Conservation (phyloP, 2,797 vertebrate species). For the Aplochiton taeniatus region DNA sequence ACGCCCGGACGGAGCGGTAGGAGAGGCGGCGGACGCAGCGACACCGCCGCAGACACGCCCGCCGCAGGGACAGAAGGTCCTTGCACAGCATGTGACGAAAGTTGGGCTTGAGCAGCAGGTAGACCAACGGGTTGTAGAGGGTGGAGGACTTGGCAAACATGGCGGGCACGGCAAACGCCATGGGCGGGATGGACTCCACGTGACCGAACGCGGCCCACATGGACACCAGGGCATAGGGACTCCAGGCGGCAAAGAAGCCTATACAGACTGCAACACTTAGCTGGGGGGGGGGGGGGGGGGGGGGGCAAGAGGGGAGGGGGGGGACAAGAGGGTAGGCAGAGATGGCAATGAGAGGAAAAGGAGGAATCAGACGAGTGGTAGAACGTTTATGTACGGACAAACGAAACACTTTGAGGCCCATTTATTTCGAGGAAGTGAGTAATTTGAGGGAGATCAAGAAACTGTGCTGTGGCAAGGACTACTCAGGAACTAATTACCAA, state of each 20-base stretch:
- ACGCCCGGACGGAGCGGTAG: conserved; percentile 26
- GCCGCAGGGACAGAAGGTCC: conserved; percentile 46
- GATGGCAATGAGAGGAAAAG: not conserved
- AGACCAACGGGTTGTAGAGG: conserved; percentile 66
- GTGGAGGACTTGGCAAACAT: conserved; percentile 72
- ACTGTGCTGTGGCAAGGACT: no score
- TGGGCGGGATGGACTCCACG: conserved; percentile 57
- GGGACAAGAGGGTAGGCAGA: conserved; percentile 16
- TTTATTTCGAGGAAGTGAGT: no score
- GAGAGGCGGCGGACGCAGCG: conserved; percentile 23
- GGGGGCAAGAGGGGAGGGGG: not conserved
- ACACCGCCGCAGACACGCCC: conserved; percentile 36
- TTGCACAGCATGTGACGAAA: conserved; percentile 54
- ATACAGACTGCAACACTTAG: conserved; percentile 67
- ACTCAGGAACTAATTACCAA: no score
- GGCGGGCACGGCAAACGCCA: conserved; percentile 68
- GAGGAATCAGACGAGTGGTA: not conserved
- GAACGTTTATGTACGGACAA: not conserved
- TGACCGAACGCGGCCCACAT: conserved; percentile 69
- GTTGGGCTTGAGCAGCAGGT: conserved; percentile 68
- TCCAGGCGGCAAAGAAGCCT: conserved; percentile 70
- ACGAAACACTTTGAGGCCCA: no score
- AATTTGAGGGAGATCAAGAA: no score
- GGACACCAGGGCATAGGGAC: conserved; percentile 66
- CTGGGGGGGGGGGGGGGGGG: conserved; percentile 31